Conservation (phyloP, 2,797 vertebrate genomes). For the Rhinichthys osculus region DNA sequence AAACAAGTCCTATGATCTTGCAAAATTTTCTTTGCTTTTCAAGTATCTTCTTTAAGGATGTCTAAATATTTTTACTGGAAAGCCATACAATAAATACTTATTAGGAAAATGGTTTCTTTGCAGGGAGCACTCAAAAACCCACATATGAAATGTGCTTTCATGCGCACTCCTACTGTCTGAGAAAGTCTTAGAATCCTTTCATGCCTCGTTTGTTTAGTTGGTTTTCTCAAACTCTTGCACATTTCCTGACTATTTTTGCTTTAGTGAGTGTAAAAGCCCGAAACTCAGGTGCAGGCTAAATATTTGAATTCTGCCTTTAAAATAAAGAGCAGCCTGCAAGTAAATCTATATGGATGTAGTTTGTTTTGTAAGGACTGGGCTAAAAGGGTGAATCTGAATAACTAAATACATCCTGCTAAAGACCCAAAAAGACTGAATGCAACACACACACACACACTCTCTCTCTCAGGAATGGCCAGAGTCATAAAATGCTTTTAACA, state of each 20-base stretch:
- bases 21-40: neutral
- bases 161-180: constrained; percentile 1
- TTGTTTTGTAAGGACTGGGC: no score
- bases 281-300: constrained; percentile 28
- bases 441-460: no score
- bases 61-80: neutral
- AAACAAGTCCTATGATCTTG: neutral
- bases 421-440: no score
- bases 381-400: no score
- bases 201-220: constrained; percentile 40
- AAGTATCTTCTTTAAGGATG: neutral
- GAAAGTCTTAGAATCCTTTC: constrained; percentile 20
- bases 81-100: neutral
- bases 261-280: constrained; percentile 9
- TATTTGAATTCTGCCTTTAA: constrained; percentile 32
- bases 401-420: no score
- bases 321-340: neutral
- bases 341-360: constrained; percentile 29
- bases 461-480: no score
- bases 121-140: neutral
- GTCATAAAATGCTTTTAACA: no score
- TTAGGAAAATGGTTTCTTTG: neutral
- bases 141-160: constrained; percentile 24
- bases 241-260: constrained; percentile 16
- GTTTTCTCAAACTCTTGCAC: constrained; percentile 33